Conservation (phyloP, 2,113 vertebrate genomes). For the Haliaeetus leucogaster region DNA sequence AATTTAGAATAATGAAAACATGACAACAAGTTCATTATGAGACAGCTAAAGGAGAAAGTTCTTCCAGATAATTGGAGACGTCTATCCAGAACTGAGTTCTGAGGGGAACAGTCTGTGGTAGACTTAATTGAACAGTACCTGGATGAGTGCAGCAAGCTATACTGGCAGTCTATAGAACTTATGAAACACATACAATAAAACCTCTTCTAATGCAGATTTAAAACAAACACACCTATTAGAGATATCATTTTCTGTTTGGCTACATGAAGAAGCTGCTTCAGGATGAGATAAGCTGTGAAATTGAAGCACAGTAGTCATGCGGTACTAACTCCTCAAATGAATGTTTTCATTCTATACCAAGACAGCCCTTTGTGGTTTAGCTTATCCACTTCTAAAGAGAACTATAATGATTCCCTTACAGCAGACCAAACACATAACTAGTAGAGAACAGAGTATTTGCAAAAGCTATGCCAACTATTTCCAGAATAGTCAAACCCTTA, state of each 20-base stretch:
- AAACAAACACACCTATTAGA: neutral
- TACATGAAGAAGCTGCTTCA: neutral
- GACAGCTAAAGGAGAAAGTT: neutral
- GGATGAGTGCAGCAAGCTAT: neutral
- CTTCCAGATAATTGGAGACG: neutral
- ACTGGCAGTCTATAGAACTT: neutral
- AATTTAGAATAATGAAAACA: neutral
- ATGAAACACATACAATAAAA: neutral
- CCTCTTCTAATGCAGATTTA: neutral
- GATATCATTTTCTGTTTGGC: neutral
- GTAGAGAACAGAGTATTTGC: neutral
- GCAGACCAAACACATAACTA: neutral
- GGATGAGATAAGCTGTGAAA: neutral
- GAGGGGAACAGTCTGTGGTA: neutral
- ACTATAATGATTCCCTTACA: neutral
- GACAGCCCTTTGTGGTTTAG: neutral
- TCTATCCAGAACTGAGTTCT: neutral
- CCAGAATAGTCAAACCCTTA: neutral
- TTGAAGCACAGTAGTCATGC: neutral
- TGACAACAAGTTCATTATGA: neutral
- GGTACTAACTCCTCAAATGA: neutral
- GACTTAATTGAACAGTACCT: neutral
- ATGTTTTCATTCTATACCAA: neutral
- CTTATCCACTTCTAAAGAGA: neutral
- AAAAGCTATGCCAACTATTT: neutral